Percentiles rank a stretch among this genome's conserved stretches.
These are phyloP conservation scores for Cyclopterus lumpus DNA, from an alignment of 2,797 vertebrate genomes.

Conservation along the genomic window DNA sequence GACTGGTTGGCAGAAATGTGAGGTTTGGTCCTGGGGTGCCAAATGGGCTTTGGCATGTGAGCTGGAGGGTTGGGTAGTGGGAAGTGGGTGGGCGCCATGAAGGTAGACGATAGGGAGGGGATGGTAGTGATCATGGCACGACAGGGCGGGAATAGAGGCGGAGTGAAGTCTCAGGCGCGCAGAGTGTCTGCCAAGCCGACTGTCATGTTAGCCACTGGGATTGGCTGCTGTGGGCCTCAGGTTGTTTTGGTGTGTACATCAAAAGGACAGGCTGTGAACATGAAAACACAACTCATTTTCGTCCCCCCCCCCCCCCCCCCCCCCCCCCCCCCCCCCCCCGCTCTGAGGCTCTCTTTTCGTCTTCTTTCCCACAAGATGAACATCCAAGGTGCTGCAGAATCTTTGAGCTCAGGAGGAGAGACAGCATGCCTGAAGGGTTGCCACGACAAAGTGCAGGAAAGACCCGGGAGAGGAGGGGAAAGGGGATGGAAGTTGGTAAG, in stretches of 20 bases:
- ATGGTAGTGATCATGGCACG: slow-evolving; percentile 60
- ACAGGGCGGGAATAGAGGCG: slow-evolving; percentile 74
- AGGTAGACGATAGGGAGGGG: slow-evolving; percentile 66
- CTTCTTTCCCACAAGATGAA: slow-evolving; percentile 64
- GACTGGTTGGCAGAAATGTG: slow-evolving; percentile 71
- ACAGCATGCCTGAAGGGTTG: slow-evolving; percentile 71
- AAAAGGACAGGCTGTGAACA: slow-evolving; percentile 81
- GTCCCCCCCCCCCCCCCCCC: slow-evolving; percentile 9
- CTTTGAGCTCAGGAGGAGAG: slow-evolving; percentile 75
- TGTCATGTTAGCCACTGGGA: slow-evolving; percentile 79
- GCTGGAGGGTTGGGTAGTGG: slow-evolving; percentile 60
- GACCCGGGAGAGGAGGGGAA: slow-evolving; percentile 48
- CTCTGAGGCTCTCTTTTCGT: slow-evolving; percentile 66
- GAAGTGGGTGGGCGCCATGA: slow-evolving; percentile 54
- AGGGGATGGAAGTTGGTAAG: slow-evolving; percentile 39
- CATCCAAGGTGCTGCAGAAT: slow-evolving; percentile 70
- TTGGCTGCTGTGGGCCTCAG: slow-evolving; percentile 76
- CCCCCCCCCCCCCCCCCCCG: slow-evolving; percentile 51
- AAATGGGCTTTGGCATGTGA: slow-evolving; percentile 77
- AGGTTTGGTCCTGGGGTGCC: slow-evolving; percentile 71
- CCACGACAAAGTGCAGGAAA: slow-evolving; percentile 66
- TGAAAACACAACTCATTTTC: slow-evolving; percentile 75
- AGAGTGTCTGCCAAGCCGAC: slow-evolving; percentile 75
- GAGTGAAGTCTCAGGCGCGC: slow-evolving; percentile 65
- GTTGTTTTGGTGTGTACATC: slow-evolving; percentile 80